Conservation (phyloP, 2,797 vertebrate species). For the Cryptoblepharus egeriae region DNA sequence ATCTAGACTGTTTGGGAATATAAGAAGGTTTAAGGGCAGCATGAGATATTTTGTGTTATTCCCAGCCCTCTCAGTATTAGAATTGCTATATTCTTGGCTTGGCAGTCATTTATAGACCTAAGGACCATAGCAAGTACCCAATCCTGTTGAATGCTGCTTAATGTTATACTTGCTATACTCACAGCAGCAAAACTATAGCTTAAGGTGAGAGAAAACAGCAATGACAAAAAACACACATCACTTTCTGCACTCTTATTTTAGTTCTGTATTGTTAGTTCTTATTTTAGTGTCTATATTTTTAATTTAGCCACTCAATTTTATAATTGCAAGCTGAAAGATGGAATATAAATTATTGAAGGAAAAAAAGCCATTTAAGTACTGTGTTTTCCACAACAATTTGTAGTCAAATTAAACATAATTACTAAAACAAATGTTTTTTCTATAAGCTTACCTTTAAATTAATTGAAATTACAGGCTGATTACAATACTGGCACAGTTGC, state of each 20-base stretch:
- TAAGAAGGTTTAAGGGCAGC: too few species aligned
- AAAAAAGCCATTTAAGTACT: neutral
- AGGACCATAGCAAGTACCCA: neutral
- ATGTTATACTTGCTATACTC: neutral
- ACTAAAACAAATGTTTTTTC: neutral
- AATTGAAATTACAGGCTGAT: conserved; percentile 65
- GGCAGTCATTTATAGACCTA: too few species aligned
- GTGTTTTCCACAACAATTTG: neutral
- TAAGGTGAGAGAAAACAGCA: too few species aligned
- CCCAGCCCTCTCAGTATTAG: neutral
- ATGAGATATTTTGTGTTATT: too few species aligned
- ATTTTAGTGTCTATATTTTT: too few species aligned
- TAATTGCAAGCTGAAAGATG: too few species aligned
- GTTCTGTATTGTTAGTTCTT: too few species aligned
- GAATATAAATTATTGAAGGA: too few species aligned
- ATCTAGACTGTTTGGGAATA: neutral
- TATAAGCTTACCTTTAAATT: conserved; percentile 73
- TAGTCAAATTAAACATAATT: conserved; percentile 11
- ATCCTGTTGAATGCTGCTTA: neutral
- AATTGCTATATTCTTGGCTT: neutral
- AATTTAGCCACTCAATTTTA: too few species aligned
- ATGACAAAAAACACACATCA: too few species aligned
- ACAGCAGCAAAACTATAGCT: too few species aligned
- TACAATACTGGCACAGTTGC: conserved; percentile 80
- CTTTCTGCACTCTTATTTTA: too few species aligned